Evolutionary conservation across 2,113 vertebrate species (phyloP).

Genomic region (Gobio gobio): DNA sequence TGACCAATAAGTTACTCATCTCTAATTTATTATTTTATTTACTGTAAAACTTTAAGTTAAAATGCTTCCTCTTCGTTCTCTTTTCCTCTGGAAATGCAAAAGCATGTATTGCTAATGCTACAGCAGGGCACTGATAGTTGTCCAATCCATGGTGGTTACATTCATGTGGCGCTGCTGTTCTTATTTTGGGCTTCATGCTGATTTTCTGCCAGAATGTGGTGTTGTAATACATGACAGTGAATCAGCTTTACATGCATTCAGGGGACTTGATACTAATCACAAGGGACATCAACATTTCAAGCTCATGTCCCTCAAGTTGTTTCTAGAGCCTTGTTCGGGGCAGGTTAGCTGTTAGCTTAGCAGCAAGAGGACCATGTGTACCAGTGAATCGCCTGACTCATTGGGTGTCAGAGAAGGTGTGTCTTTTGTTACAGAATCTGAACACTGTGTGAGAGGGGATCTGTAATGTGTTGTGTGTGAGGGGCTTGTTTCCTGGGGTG

Average conservation of each 20-base stretch:
- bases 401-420: background rate
- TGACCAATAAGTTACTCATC: background rate
- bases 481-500: constrained; percentile 78
- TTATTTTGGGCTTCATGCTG: constrained; percentile 1
- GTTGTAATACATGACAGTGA: constrained; percentile 28
- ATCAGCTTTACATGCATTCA: constrained; percentile 12
- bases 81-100: background rate
- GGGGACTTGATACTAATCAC: background rate
- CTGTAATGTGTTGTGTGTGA: constrained; percentile 63
- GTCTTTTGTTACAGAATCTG: constrained; percentile 18
- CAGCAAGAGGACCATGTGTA: background rate
- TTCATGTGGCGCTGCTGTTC: background rate
- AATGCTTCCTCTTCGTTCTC: background rate
- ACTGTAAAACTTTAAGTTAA: background rate
- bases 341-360: constrained; percentile 4
- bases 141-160: background rate
- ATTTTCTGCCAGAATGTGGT: background rate
- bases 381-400: background rate
- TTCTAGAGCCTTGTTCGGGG: background rate
- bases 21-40: background rate
- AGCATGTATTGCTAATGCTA: background rate
- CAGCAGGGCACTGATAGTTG: background rate
- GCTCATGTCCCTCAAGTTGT: constrained; percentile 1
- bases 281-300: background rate
- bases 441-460: constrained; percentile 39